Evolutionary conservation across 37 sponge, comb jelly and placozoan genomes (phyloP).

Genomic region (Ephydatia muelleri): DNA sequence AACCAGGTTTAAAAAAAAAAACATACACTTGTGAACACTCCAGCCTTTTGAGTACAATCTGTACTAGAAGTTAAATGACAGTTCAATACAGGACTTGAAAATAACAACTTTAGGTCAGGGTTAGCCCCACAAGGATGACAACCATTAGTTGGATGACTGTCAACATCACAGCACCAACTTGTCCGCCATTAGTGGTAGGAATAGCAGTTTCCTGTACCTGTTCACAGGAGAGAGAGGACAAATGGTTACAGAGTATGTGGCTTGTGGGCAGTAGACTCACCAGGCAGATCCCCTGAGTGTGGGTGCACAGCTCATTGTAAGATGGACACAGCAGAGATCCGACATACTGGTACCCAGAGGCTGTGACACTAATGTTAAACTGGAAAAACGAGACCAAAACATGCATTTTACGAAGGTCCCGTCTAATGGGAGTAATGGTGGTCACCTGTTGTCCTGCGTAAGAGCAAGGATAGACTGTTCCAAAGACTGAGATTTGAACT

Average conservation of each 20-base stretch:
- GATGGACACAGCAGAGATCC: slow-evolving; percentile 30
- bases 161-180: background rate
- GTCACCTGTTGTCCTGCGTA: slow-evolving; percentile 54
- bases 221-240: background rate
- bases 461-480: slow-evolving; percentile 18
- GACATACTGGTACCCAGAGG: background rate
- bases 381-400: background rate
- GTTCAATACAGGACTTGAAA: too few relatives aligned
- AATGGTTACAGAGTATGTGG: too few relatives aligned
- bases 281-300: background rate
- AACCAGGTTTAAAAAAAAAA: too few relatives aligned
- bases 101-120: background rate
- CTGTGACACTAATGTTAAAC: slow-evolving; percentile 2
- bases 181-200: background rate
- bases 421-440: too few relatives aligned
- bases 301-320: slow-evolving; percentile 16
- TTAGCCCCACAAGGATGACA: background rate
- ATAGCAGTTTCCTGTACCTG: background rate
- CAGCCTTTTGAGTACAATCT: too few relatives aligned
- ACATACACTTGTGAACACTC: too few relatives aligned
- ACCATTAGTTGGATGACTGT: background rate
- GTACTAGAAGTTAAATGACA: too few relatives aligned
- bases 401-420: too few relatives aligned
- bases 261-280: background rate
- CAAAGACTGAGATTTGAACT: slow-evolving; percentile 28